Evolutionary conservation across 2,888 invertebrate species (phyloP), one percentile per base, ranked within the genome.

Genomic region (Dichetophora obliterata): DNA sequence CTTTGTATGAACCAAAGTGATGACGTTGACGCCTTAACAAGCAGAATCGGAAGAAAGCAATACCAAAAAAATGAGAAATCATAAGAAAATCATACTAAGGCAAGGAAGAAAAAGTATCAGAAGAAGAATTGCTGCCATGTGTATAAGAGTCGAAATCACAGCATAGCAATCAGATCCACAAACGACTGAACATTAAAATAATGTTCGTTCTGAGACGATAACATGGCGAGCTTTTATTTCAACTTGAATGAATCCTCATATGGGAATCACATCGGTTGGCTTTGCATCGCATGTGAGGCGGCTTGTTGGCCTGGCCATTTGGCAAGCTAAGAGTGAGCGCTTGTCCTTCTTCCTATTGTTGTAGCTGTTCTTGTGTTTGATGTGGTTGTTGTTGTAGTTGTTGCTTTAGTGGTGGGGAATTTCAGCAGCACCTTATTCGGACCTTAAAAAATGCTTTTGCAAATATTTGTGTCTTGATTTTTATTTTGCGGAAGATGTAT

Each of bases 201-300:
- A 85, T 85, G 85, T 83, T 83, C 85, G 83, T 43, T 43, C 43
- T 14, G 82, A 82, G 86, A 85, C 85, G 86, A 85, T 85, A 85
- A 86, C 84, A 85, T 85, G 85, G 73, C 50, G 31, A 63, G 73
- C 73, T 73, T 84, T 84, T 85, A 86, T 86, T 86, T 86, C 86
- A 84, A 85, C 86, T 83, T 84, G 84, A 84, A 84, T 84, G 85
- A 86, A 85, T 86, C 81, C 86, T 86, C 86, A 75, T 83, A 85
- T 83, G 85, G 81, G 79, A 79, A 63, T 61, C 54, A 16, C 24
- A 52, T 14, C 31, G 24, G 2, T 19, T 31, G 11, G 24, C 70
- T 11, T 16, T 19, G 77, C 57, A 75, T 16, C 31, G 77, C 57
- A 75, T 75, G 70, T 71, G 75, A 75, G 75, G 37, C 71, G 43